These are phyloP conservation scores for Chloroceryle aenea DNA, from an alignment of 2,113 vertebrate species.

Conservation along the genomic window DNA sequence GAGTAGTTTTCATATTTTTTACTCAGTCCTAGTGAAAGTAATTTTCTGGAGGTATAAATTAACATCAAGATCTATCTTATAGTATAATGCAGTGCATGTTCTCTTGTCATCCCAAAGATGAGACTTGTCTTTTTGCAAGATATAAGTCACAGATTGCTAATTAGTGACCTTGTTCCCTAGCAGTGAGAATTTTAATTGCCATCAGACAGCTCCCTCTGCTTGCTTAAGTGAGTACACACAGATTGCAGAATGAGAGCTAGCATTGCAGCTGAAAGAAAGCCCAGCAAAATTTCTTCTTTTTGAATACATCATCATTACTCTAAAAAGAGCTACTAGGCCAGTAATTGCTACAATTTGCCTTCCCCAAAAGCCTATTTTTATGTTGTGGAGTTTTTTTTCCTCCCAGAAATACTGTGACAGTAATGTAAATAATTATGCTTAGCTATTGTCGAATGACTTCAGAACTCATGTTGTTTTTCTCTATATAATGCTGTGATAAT, in stretches of 20 bases:
- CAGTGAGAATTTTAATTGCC: background rate
- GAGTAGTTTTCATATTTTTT: background rate
- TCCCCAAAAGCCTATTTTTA: constrained; percentile 20
- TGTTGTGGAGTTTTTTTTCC: background rate
- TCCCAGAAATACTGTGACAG: background rate
- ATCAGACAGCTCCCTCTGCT: constrained; percentile 3
- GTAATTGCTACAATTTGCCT: constrained; percentile 49
- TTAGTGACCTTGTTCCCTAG: background rate
- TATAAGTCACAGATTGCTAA: background rate
- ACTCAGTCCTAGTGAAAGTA: background rate
- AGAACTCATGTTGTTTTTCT: background rate
- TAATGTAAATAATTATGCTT: constrained; percentile 38
- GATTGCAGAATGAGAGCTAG: background rate
- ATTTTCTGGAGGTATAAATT: background rate
- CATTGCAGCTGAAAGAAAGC: background rate
- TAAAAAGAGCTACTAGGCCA: background rate
- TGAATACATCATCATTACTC: background rate
- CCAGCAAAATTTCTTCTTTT: background rate
- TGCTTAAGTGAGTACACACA: background rate
- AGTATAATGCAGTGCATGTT: background rate
- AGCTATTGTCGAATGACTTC: background rate
- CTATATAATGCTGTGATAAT: background rate
- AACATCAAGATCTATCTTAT: background rate
- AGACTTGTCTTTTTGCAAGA: background rate
- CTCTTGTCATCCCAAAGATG: background rate